Evolutionary conservation across 53 echinoderm and acorn worm genomes (phyloP).

Genomic region (Mesocentrotus franciscanus): DNA sequence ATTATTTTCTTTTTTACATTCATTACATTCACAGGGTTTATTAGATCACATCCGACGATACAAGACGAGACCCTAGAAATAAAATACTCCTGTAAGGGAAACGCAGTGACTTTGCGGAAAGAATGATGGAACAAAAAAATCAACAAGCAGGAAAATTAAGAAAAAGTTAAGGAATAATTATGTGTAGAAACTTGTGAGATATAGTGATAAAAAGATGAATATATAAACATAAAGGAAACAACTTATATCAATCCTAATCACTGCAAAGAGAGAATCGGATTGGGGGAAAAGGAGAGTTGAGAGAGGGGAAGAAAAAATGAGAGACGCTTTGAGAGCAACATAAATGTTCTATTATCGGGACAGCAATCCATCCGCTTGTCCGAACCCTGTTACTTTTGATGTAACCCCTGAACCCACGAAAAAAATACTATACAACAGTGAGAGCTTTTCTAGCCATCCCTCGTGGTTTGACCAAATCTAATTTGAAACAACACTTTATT

Average conservation of each 20-base stretch:
- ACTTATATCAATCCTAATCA: not conserved
- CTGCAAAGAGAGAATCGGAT: not conserved
- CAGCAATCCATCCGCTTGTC: not conserved
- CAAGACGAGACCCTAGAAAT: not conserved
- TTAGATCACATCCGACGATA: not conserved
- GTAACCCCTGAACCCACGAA: not conserved
- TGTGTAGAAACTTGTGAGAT: not conserved
- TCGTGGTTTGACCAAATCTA: not conserved
- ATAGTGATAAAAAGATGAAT: too few relatives aligned
- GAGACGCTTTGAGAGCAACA: not conserved
- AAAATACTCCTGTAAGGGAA: not conserved
- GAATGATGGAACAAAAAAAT: not conserved
- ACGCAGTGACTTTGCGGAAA: not conserved
- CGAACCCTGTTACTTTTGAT: not conserved
- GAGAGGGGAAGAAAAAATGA: not conserved
- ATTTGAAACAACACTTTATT: conserved; percentile 16
- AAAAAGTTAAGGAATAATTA: not conserved
- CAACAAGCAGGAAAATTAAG: not conserved
- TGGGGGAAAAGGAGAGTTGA: not conserved
- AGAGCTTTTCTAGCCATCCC: not conserved
- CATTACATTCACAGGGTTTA: too few relatives aligned
- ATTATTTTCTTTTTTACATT: too few relatives aligned
- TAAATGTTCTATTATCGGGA: not conserved
- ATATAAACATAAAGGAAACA: not conserved
- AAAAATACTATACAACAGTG: not conserved